phyloP scores from a whole-genome alignment of 1,140 invertebrate species.

The Planococcus citri region DNA sequence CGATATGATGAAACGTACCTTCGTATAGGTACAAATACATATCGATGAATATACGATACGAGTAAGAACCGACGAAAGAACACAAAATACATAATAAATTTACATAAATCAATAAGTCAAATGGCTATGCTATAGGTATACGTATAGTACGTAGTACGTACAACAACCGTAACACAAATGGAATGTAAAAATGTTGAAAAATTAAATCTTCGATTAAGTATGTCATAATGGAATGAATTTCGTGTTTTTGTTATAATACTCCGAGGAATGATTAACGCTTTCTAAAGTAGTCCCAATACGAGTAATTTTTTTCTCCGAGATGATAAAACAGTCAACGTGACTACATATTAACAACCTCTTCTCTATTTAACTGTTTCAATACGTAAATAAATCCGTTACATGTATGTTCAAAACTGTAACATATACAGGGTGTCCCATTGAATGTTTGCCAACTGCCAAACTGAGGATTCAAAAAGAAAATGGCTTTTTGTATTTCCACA shows the following conservation, averaged over 20 bases:
- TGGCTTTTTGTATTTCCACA: too few relatives aligned
- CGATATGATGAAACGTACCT: neutral
- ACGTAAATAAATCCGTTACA: too few relatives aligned
- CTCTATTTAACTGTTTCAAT: too few relatives aligned
- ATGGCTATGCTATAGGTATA: too few relatives aligned
- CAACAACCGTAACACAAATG: too few relatives aligned
- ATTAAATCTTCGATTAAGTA: slow-evolving; percentile 8
- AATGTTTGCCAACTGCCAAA: too few relatives aligned
- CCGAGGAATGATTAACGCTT: neutral
- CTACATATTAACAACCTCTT: neutral
- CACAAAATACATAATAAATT: slow-evolving; percentile 8
- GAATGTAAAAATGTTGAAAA: slow-evolving; percentile 8
- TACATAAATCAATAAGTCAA: slow-evolving; percentile 8
- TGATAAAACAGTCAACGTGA: neutral
- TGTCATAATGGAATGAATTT: slow-evolving; percentile 7
- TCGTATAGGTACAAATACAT: too few relatives aligned
- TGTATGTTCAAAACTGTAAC: too few relatives aligned
- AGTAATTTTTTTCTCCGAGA: neutral
- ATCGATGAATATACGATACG: too few relatives aligned
- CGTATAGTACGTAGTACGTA: too few relatives aligned
- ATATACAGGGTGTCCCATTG: too few relatives aligned
- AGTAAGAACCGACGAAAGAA: neutral
- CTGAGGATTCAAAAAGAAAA: too few relatives aligned
- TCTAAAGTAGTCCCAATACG: neutral
- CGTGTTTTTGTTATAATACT: slow-evolving; percentile 1